Conservation (phyloP, 2,797 vertebrate species). For the Thaleichthys pacificus region DNA sequence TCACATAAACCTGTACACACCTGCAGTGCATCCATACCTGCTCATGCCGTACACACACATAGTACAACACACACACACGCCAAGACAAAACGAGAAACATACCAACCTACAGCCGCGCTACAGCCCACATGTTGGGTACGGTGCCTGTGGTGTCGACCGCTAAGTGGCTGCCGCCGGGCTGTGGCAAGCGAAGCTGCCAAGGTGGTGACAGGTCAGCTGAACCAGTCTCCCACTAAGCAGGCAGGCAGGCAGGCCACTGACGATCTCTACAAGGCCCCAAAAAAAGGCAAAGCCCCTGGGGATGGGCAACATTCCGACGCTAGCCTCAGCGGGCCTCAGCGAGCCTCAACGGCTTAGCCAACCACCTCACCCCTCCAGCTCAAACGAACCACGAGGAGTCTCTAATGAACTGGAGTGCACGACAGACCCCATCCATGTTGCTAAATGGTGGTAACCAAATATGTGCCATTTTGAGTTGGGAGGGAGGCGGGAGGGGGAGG, state of each 20-base stretch:
- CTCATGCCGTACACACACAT: not conserved
- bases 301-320: slow-evolving; percentile 9
- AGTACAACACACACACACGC: slow-evolving; percentile 1
- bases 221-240: not conserved
- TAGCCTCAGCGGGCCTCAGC: slow-evolving; percentile 4
- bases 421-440: not conserved
- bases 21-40: not conserved
- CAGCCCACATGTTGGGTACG: not conserved
- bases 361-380: not conserved
- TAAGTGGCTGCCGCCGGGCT: slow-evolving; percentile 16
- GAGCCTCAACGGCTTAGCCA: not conserved
- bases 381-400: not conserved
- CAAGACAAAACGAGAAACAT: not conserved
- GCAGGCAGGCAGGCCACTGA: not conserved
- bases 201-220: slow-evolving; percentile 22
- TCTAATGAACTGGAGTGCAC: not conserved
- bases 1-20: too few species aligned
- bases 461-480: not conserved
- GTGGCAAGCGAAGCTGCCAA: slow-evolving; percentile 7
- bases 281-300: not conserved
- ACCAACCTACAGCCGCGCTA: not conserved
- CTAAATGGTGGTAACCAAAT: slow-evolving; percentile 7
- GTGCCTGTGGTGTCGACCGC: slow-evolving; percentile 3
- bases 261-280: not conserved
- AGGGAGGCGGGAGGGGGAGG: slow-evolving; percentile 38